Evolutionary conservation across 1,140 invertebrate genomes (phyloP).

Genomic region (Nebria ingens): DNA sequence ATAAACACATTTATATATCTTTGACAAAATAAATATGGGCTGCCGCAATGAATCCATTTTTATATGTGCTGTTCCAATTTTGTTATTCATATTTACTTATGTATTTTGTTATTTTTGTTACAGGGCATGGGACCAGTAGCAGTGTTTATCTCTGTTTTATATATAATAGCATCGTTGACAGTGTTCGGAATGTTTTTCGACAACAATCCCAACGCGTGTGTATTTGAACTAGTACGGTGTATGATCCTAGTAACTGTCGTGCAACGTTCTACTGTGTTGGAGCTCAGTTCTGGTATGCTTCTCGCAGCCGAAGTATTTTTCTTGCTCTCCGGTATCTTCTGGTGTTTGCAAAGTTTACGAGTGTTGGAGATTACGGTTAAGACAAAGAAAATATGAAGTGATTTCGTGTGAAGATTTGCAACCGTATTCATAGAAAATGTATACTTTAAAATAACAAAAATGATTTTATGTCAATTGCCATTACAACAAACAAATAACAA

Average conservation of each 20-base stretch:
- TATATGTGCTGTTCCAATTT: too few relatives aligned
- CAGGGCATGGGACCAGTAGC: conserved; percentile 48
- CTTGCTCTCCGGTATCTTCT: conserved; percentile 34
- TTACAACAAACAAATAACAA: too few relatives aligned
- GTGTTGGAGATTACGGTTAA: conserved; percentile 24
- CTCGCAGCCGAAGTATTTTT: conserved; percentile 31
- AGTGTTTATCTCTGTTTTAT: conserved; percentile 43
- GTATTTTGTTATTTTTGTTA: conserved; percentile 33
- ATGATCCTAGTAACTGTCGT: conserved; percentile 27
- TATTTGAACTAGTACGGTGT: conserved; percentile 30
- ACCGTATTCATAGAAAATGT: too few relatives aligned
- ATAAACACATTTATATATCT: too few relatives aligned
- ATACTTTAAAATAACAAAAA: too few relatives aligned
- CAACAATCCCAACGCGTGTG: conserved; percentile 26
- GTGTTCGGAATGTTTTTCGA: conserved; percentile 62
- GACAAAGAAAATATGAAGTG: not conserved
- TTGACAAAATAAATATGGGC: too few relatives aligned
- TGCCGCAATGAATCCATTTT: too few relatives aligned
- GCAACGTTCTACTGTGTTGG: conserved; percentile 24
- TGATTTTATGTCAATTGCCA: too few relatives aligned
- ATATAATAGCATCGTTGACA: conserved; percentile 54
- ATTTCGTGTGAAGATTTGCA: too few relatives aligned
- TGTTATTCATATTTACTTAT: too few relatives aligned
- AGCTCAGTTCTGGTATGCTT: conserved; percentile 19
- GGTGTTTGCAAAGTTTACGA: conserved; percentile 31